phyloP scores from a whole-genome alignment of 2,888 invertebrate species.

The Itoplectis maculator region DNA sequence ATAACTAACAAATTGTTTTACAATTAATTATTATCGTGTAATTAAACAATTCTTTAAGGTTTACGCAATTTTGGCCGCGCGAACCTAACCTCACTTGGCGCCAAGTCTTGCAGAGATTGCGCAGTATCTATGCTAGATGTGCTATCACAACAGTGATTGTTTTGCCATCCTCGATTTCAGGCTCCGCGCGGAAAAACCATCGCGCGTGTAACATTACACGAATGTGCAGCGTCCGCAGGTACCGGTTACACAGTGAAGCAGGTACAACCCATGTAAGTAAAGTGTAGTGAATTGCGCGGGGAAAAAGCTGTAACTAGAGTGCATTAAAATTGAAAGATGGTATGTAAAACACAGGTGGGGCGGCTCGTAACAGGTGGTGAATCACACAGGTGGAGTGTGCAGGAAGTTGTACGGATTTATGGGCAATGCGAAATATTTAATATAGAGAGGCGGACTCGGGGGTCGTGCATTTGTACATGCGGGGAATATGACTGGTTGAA shows the following conservation, averaged over 20 bases:
- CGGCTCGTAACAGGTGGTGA: background rate
- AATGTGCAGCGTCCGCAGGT: background rate
- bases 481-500: slow-evolving; percentile 1
- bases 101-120: too few species aligned
- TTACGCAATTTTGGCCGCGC: background rate
- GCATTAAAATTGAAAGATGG: background rate
- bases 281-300: background rate
- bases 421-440: background rate
- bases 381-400: background rate
- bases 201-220: background rate
- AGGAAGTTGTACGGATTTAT: background rate
- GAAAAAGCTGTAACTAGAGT: background rate
- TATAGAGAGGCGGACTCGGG: background rate
- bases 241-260: background rate
- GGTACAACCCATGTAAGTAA: background rate
- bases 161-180: too few species aligned
- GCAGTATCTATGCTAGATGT: too few species aligned
- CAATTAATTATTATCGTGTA: background rate
- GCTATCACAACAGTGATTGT: too few species aligned
- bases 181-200: too few species aligned
- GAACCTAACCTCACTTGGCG: slow-evolving; percentile 2
- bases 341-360: background rate
- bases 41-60: too few species aligned
- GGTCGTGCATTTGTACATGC: background rate
- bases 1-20: too few species aligned